phyloP scores from a whole-genome alignment of 1,140 invertebrate genomes.

The Vanessa atalanta region DNA sequence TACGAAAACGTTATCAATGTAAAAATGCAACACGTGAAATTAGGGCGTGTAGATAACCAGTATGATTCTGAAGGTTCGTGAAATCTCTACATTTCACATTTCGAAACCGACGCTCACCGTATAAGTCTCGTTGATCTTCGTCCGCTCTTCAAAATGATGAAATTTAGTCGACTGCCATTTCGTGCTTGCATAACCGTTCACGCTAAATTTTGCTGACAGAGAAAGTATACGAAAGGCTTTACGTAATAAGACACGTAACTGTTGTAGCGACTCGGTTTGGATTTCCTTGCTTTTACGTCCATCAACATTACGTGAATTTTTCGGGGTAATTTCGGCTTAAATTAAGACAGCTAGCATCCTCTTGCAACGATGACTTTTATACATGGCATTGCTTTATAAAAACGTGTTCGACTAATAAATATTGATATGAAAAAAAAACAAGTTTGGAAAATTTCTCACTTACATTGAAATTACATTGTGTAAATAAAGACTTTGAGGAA shows the following conservation, averaged over 20 bases:
- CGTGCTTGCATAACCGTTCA: constrained; percentile 69
- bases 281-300: constrained; percentile 77
- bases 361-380: neutral
- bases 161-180: constrained; percentile 78
- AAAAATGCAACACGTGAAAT: constrained; percentile 4
- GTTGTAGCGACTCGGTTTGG: constrained; percentile 71
- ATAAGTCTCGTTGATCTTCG: constrained; percentile 66
- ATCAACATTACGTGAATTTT: constrained; percentile 65
- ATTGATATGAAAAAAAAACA: constrained; percentile 4
- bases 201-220: constrained; percentile 80
- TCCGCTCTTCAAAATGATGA: constrained; percentile 73
- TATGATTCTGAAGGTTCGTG: constrained; percentile 24
- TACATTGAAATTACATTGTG: constrained; percentile 38
- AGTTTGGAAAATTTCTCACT: constrained; percentile 30
- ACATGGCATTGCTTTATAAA: neutral
- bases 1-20: neutral
- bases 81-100: constrained; percentile 55
- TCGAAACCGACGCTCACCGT: constrained; percentile 47
- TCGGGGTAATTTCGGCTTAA: constrained; percentile 21
- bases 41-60: constrained; percentile 8
- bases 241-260: constrained; percentile 75
- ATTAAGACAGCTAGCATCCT: neutral
- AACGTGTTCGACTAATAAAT: constrained; percentile 1
- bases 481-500: constrained; percentile 46
- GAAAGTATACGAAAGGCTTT: constrained; percentile 80